Evolutionary conservation across 2,888 invertebrate genomes (phyloP), one percentile per base, ranked within the genome.

Genomic region (Sinelater perroti): DNA sequence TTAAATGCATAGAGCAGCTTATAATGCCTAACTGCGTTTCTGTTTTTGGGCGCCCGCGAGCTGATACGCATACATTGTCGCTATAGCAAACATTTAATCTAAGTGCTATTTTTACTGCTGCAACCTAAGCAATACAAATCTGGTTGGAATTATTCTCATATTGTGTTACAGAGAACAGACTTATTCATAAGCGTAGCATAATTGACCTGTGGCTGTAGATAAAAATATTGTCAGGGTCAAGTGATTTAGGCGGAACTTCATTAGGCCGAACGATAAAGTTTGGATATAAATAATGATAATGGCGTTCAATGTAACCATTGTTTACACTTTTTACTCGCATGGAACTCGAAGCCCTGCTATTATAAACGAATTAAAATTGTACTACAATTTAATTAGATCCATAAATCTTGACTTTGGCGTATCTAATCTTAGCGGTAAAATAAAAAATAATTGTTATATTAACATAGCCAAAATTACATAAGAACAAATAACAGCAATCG

Each of bases 1-100:
- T 51, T 51, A 51, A 51, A 51, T 42, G 30, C 51, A 31, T 42
- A 51, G 40, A 42, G 36, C 36, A 49, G 36, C 21, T 49, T 35
- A 49, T 36, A 35, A 49, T 49, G 33, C 33, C 31, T 28, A 46
- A 46, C 46, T 46, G 31, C 20, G 33, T 46, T 46, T 46, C 46
- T 31, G 31, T 31, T 46, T 46, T 46, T 46, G 46, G 31, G 20
- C 31, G 31, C 33, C 30, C 20, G 18, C 13, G 33, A 20, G 31
- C 18, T 46, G 33, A 40, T n/a, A 24, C 24, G 20, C 40, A 35
- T 35, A 10, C 35, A 40, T 40, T 40, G 26, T 40, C 40, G 40
- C 24, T 40, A n/a, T 14, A 13, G 26, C 11, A n/a, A 40, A 40
- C 21, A 24, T 40, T 24, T 8, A 40, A 40, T 20, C 24, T 40